Base-by-base conservation (phyloP, 2,797 vertebrate genomes). In the Emydoidea blandingii region DNA sequence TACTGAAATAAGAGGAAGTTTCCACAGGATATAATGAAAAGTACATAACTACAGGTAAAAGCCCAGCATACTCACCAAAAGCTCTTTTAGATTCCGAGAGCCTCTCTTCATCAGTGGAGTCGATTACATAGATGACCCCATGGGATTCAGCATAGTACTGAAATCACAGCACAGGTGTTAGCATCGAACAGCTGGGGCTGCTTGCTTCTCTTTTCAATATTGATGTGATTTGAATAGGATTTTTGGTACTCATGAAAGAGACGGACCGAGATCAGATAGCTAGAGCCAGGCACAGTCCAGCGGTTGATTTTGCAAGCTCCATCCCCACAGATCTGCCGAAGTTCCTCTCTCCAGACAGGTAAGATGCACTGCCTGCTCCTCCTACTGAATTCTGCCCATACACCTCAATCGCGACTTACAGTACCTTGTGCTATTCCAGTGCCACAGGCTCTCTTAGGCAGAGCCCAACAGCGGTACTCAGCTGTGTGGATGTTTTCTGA, bases 91-190 rank as follows among this genome's bases (percentile, higher is more conserved):
- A 99, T 87, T 99, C 99, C 0, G 98, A 98, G 54, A 99, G 98
- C 16, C 99, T 98, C 92, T 98, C 99, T 95, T 99, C 99, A 25
- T 99, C 99, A 0, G 99, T 99, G 81, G 99, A 99, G 90, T 99
- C 99, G 4, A 99, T 99, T 53, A 99, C 99, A 4, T 99, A 99
- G 97, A 99, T 99, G 92, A 99, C 98, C 0, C 99, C 99, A 0
- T 99, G 99, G 82, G 99, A 99, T 92, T 99, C 99, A 1, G 99
- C 99, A 0, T 99, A 99, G 95, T 99, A 99, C 99, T 99, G 85
- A 5, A 79, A 89, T 31, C 74, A 86, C 8, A 94, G 79, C 50
- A 95, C 6, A 94, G 47, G 4, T 1, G 34, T 5, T 8, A 34
- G 8, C 4, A 9, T 8, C 5, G 2, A 7, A 10, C 18, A 1